A percentile compares a stretch with the other conserved stretches of the same genome.
phyloP scores from a whole-genome alignment of 2,113 vertebrate genomes.

The Mobula birostris region DNA sequence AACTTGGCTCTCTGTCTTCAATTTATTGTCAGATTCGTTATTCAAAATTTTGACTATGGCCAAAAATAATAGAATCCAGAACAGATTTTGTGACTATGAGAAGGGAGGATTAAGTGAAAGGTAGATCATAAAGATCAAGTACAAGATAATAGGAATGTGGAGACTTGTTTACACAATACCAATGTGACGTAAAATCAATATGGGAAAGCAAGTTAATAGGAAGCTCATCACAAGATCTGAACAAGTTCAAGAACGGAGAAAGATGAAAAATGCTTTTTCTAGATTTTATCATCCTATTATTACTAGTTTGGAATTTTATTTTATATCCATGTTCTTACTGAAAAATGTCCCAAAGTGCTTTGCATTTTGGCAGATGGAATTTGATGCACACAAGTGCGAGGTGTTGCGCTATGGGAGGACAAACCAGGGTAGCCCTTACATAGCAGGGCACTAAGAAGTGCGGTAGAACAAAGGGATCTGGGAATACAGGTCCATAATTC shows the following conservation, averaged over 20 bases:
- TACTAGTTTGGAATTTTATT: too few species aligned
- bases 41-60: neutral
- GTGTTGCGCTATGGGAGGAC: too few species aligned
- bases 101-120: neutral
- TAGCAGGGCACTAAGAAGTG: too few species aligned
- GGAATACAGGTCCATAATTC: too few species aligned
- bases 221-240: neutral
- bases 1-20: neutral
- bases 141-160: neutral
- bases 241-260: neutral
- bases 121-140: neutral
- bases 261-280: neutral
- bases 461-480: too few species aligned
- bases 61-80: conserved; percentile 25
- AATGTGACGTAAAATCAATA: neutral
- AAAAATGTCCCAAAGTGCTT: neutral
- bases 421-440: too few species aligned
- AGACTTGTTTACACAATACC: neutral
- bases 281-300: neutral
- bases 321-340: too few species aligned
- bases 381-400: too few species aligned
- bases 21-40: neutral
- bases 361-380: too few species aligned
- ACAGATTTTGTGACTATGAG: conserved; percentile 9
- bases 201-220: neutral